A percentile compares a stretch with the other conserved stretches of the same genome.
Conservation (phyloP, 2,797 vertebrate species). For the Monodelphis domestica region DNA sequence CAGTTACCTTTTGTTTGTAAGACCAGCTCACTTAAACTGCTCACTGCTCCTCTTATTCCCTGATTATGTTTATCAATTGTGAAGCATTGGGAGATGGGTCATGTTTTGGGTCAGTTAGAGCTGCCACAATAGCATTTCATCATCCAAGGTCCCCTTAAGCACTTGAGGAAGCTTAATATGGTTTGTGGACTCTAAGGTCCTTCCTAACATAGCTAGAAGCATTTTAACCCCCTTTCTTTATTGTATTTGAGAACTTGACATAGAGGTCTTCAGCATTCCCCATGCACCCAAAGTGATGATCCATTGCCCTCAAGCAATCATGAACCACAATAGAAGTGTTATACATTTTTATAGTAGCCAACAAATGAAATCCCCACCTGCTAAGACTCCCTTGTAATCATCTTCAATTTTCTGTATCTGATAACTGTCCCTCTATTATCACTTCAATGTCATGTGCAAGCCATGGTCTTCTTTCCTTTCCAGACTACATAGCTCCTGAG, state of each 20-base stretch:
- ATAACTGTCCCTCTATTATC: neutral
- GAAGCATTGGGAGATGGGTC: neutral
- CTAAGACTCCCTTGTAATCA: neutral
- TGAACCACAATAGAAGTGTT: neutral
- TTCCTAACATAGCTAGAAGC: neutral
- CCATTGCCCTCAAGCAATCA: neutral
- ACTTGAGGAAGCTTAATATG: neutral
- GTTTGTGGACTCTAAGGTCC: neutral
- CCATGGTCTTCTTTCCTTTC: neutral
- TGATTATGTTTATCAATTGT: neutral
- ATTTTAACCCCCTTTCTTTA: neutral
- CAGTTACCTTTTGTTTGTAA: neutral
- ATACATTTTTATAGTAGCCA: neutral
- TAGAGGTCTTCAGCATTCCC: neutral
- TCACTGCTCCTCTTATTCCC: neutral
- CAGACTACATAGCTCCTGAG: neutral
- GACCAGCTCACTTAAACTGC: neutral
- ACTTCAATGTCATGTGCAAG: neutral
- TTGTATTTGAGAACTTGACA: neutral
- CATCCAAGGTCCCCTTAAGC: neutral
- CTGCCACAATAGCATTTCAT: neutral
- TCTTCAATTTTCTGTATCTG: neutral
- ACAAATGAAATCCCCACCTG: neutral
- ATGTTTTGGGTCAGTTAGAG: neutral
- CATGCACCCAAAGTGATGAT: neutral